A percentile compares a stretch with the other conserved stretches of the same genome.
Conservation (phyloP, 2,113 vertebrate genomes). For the Bujurquina vittata region DNA sequence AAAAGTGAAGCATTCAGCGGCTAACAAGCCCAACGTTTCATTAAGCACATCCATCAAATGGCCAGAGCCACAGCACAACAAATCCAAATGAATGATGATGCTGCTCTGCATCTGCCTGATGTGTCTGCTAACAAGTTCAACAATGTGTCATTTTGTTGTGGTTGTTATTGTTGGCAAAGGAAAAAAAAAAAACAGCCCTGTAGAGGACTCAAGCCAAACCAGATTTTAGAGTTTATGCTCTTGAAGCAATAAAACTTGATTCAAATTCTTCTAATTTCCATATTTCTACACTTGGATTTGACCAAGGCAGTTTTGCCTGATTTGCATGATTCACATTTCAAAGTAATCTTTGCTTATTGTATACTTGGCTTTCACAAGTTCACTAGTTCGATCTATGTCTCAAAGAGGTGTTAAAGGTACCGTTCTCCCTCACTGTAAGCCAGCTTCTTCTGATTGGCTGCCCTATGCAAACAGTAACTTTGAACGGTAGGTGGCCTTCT, state of each 20-base stretch:
- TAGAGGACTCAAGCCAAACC: neutral
- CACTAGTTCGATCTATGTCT: neutral
- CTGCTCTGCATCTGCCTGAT: neutral
- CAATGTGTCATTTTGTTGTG: neutral
- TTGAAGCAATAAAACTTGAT: neutral
- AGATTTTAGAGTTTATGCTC: neutral
- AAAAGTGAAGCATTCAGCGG: neutral
- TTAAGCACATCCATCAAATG: neutral
- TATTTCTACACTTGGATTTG: neutral
- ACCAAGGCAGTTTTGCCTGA: neutral
- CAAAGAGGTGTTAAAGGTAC: too few species aligned
- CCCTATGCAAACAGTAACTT: neutral
- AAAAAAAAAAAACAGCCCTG: neutral
- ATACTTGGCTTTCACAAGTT: neutral
- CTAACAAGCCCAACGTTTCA: neutral
- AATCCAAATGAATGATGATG: conserved; percentile 7
- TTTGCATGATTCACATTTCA: neutral
- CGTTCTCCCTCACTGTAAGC: neutral
- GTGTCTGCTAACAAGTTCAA: neutral
- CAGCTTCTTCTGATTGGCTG: neutral
- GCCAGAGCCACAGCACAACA: neutral
- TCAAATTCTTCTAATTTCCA: neutral
- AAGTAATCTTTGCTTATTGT: neutral
- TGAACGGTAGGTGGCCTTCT: neutral
- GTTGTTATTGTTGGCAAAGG: neutral